phyloP scores from a whole-genome alignment of 2,888 invertebrate species.

The Mythimna lalbum region DNA sequence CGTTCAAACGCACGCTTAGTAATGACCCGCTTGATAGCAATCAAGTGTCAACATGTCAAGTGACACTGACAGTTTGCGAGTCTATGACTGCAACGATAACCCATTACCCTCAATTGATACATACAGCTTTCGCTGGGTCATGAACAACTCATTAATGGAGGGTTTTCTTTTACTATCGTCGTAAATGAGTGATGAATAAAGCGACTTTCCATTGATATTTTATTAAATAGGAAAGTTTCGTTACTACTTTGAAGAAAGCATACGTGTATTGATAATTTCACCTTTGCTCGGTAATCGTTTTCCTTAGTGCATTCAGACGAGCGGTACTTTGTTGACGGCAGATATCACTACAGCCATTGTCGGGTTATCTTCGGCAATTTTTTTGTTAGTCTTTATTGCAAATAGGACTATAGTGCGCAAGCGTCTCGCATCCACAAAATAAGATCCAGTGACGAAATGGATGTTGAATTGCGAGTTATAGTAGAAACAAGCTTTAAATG shows the following conservation, averaged over 20 bases:
- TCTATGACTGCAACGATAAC: slow-evolving; percentile 34
- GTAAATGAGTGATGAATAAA: slow-evolving; percentile 18
- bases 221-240: slow-evolving; percentile 8
- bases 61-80: slow-evolving; percentile 47
- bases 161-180: slow-evolving; percentile 27
- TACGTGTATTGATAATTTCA: not conserved
- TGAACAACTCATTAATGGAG: slow-evolving; percentile 39
- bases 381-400: too few species aligned
- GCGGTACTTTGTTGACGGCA: too few species aligned
- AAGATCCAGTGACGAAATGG: too few species aligned
- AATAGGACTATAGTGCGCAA: too few species aligned
- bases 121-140: slow-evolving; percentile 53
- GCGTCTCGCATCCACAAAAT: too few species aligned
- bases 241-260: slow-evolving; percentile 2
- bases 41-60: slow-evolving; percentile 31
- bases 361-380: too few species aligned
- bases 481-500: too few species aligned
- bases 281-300: too few species aligned
- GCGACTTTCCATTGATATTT: slow-evolving; percentile 28
- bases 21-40: slow-evolving; percentile 38
- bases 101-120: slow-evolving; percentile 57
- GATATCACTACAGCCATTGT: too few species aligned
- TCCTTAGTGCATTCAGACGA: too few species aligned
- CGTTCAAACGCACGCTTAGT: not conserved
- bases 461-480: too few species aligned